Percentiles rank a stretch among this genome's conserved stretches.
phyloP scores from a whole-genome alignment of 2,113 vertebrate species.

The Diphyllodes magnificus region DNA sequence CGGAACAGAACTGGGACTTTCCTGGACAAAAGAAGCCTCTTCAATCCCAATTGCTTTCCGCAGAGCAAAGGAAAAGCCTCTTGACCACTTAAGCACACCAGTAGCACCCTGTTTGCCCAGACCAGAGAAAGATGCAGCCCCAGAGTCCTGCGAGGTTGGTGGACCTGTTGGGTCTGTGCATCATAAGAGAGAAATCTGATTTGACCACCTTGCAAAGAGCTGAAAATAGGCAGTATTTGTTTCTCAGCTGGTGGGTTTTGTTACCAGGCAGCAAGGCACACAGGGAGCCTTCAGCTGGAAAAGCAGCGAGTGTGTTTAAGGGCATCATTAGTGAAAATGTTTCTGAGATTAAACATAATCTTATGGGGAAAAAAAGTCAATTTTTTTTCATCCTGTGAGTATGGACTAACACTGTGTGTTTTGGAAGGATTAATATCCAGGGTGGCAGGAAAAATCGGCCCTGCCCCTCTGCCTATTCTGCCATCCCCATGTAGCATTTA shows the following conservation, averaged over 20 bases:
- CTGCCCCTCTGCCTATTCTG: not conserved
- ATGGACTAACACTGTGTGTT: not conserved
- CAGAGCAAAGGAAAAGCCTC: conserved; percentile 1
- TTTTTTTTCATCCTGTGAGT: not conserved
- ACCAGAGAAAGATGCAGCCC: fast-evolving
- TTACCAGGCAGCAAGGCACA: not conserved
- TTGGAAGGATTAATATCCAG: not conserved
- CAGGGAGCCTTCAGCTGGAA: not conserved
- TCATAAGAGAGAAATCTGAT: not conserved
- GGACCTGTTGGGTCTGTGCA: not conserved
- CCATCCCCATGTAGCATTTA: not conserved
- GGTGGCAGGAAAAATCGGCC: not conserved
- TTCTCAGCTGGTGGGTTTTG: not conserved
- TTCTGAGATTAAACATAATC: not conserved
- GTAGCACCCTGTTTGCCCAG: not conserved
- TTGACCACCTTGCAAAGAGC: not conserved
- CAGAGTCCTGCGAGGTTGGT: not conserved
- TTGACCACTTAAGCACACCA: not conserved
- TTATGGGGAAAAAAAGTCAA: not conserved
- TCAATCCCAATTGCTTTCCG: not conserved
- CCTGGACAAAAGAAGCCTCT: conserved; percentile 18
- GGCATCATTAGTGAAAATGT: not conserved
- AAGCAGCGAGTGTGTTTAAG: not conserved
- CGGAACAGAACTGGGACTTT: not conserved
- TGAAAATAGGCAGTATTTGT: not conserved